These are phyloP conservation scores for Macrobrachium rosenbergii DNA, from an alignment of 1,140 invertebrate genomes.

Conservation along the genomic window DNA sequence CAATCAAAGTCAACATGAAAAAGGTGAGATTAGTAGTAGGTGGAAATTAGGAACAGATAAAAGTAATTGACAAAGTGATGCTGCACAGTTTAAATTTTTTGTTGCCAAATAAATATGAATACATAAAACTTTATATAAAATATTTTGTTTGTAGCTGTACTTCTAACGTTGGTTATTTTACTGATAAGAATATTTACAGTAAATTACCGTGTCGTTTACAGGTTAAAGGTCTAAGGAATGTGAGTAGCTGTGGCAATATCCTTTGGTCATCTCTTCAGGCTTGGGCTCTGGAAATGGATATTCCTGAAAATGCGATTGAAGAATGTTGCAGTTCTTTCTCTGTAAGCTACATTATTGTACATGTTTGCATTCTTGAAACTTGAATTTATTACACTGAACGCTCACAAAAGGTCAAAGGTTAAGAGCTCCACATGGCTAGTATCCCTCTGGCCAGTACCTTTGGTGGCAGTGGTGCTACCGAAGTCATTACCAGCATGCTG, in stretches of 20 bases:
- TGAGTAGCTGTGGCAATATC: constrained; percentile 34
- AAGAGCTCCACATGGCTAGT: too few species aligned
- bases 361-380: background rate
- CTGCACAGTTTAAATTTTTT: too few species aligned
- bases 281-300: constrained; percentile 42
- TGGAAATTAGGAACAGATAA: background rate
- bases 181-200: too few species aligned
- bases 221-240: constrained; percentile 33
- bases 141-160: too few species aligned
- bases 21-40: constrained; percentile 13
- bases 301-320: background rate
- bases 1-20: constrained; percentile 23
- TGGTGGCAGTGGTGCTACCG: too few species aligned
- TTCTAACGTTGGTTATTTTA: too few species aligned
- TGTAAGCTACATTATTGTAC: constrained; percentile 3
- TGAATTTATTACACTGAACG: background rate
- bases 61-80: background rate
- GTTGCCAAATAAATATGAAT: background rate
- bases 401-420: too few species aligned
- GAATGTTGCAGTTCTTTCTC: background rate
- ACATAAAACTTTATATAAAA: background rate
- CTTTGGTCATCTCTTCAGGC: background rate
- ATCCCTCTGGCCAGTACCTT: too few species aligned
- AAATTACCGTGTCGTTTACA: constrained; percentile 19
- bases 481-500: too few species aligned